Conservation (phyloP, 2,888 invertebrate species). For the Eupithecia subumbrata region DNA sequence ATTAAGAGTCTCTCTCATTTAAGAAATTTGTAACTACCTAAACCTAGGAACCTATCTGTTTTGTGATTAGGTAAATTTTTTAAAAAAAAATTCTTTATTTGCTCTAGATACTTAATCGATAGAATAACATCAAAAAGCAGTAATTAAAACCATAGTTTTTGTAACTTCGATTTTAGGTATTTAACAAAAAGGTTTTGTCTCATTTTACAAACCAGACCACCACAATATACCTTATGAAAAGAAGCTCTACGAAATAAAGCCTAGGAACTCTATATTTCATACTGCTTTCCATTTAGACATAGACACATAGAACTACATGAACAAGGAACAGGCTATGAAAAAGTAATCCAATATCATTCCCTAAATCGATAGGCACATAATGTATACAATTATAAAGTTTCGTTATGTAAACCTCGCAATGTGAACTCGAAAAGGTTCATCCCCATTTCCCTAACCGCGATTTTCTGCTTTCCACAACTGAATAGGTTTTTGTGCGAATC, state of each 20-base stretch:
- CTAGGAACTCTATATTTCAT: background rate
- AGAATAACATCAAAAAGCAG: background rate
- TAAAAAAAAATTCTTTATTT: background rate
- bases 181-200: background rate
- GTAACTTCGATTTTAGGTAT: background rate
- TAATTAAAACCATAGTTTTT: background rate
- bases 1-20: background rate
- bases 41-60: background rate
- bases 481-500: constrained; percentile 59
- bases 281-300: background rate
- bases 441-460: constrained; percentile 49
- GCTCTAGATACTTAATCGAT: background rate
- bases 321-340: background rate
- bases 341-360: constrained; percentile 16
- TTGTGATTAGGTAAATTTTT: background rate
- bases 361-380: constrained; percentile 14
- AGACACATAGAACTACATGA: background rate
- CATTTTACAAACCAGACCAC: background rate
- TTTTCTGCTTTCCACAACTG: constrained; percentile 55
- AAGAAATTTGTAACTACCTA: background rate
- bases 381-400: constrained; percentile 25
- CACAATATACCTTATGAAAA: background rate
- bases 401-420: constrained; percentile 24
- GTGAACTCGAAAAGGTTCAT: constrained; percentile 35
- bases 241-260: background rate